Percentiles rank a stretch among this genome's conserved stretches.
Evolutionary conservation across 2,113 vertebrate species (phyloP).

Genomic region (Rhombomys opimus): DNA sequence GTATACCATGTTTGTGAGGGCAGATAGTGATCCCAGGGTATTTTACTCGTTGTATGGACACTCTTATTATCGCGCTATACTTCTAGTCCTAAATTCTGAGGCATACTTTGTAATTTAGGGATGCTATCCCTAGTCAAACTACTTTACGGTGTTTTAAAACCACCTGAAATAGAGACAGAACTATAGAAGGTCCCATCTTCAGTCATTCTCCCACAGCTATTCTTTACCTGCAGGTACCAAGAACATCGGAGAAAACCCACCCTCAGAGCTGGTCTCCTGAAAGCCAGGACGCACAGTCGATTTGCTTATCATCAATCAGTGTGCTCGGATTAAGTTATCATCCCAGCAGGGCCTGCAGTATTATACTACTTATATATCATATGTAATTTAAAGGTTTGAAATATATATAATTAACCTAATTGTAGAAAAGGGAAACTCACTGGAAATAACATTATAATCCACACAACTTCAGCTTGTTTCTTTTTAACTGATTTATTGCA

Average conservation of each 20-base stretch:
- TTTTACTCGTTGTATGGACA: too few relatives aligned
- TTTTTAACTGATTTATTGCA: not conserved
- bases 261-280: not conserved
- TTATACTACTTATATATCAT: not conserved
- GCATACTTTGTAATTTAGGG: not conserved
- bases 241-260: not conserved
- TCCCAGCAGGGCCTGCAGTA: not conserved
- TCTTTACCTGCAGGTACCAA: not conserved
- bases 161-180: not conserved
- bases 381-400: not conserved
- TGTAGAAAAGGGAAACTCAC: not conserved
- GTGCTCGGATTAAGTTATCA: not conserved
- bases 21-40: not conserved
- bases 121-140: not conserved
- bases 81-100: not conserved
- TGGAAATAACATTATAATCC: not conserved
- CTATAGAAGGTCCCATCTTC: not conserved
- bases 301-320: not conserved
- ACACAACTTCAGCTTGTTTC: not conserved
- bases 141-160: not conserved
- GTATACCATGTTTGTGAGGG: not conserved
- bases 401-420: not conserved
- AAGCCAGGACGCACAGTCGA: not conserved
- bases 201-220: not conserved
- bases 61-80: not conserved